Percentiles rank a stretch among this genome's conserved stretches.
Conservation (phyloP, 1,140 invertebrate genomes). For the Chrysoperla carnea region DNA sequence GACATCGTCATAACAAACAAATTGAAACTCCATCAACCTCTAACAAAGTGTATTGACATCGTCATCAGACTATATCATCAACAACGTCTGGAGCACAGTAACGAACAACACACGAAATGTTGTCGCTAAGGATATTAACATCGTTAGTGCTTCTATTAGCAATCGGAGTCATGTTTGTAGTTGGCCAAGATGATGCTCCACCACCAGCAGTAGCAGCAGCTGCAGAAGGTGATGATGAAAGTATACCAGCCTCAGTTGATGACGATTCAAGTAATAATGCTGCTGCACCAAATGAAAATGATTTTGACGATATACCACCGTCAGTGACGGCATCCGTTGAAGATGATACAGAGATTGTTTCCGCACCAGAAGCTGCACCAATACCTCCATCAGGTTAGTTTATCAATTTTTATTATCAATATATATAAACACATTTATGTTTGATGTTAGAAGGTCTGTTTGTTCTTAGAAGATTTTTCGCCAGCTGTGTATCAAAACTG, state of each 20-base stretch:
- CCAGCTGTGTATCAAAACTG: neutral
- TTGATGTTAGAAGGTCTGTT: neutral
- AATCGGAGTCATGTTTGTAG: neutral
- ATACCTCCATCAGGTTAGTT: slow-evolving; percentile 6
- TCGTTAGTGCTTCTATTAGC: neutral
- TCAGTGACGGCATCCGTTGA: neutral
- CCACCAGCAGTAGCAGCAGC: neutral
- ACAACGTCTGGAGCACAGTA: no score
- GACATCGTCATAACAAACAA: no score
- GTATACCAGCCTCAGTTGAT: neutral
- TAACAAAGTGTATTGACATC: no score
- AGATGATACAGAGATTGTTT: neutral
- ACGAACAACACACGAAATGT: no score
- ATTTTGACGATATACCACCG: neutral
- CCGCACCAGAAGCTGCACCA: neutral
- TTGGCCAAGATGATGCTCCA: neutral
- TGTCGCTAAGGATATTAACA: no score
- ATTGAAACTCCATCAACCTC: no score
- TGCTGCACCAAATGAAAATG: neutral
- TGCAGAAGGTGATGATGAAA: neutral
- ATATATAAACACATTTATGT: neutral
- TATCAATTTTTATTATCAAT: neutral
- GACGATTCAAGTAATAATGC: neutral
- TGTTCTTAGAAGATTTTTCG: neutral
- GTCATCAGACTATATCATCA: no score